phyloP scores from a whole-genome alignment of 2,888 invertebrate species.

The Epinotia ramella region DNA sequence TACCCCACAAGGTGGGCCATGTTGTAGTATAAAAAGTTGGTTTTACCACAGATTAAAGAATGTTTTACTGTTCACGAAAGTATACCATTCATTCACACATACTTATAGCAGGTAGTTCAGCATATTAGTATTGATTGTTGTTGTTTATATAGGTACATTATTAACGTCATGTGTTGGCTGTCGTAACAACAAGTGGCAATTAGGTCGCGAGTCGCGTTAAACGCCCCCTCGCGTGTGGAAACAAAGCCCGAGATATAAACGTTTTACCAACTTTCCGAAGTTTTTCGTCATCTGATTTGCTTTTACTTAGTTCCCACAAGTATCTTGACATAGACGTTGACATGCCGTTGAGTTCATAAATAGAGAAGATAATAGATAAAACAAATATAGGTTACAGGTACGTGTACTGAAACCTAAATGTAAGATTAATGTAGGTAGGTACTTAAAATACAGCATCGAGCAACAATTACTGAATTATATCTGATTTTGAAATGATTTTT shows the following conservation, averaged over 20 bases:
- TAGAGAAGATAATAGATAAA: no score
- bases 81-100: background rate
- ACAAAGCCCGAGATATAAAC: background rate
- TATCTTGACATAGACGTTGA: background rate
- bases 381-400: no score
- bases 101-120: no score
- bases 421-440: no score
- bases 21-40: no score
- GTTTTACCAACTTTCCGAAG: background rate
- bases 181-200: constrained; percentile 21
- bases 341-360: no score
- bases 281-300: background rate
- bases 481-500: no score
- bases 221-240: constrained; percentile 4
- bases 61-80: background rate
- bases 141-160: background rate
- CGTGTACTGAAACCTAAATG: no score
- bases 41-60: no score
- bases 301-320: background rate
- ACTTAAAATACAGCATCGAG: no score
- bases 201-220: constrained; percentile 13
- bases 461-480: no score
- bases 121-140: constrained; percentile 4
- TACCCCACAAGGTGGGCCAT: no score
- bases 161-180: constrained; percentile 9